Evolutionary conservation across 2,113 vertebrate species (phyloP).

Genomic region (Paralichthys olivaceus): DNA sequence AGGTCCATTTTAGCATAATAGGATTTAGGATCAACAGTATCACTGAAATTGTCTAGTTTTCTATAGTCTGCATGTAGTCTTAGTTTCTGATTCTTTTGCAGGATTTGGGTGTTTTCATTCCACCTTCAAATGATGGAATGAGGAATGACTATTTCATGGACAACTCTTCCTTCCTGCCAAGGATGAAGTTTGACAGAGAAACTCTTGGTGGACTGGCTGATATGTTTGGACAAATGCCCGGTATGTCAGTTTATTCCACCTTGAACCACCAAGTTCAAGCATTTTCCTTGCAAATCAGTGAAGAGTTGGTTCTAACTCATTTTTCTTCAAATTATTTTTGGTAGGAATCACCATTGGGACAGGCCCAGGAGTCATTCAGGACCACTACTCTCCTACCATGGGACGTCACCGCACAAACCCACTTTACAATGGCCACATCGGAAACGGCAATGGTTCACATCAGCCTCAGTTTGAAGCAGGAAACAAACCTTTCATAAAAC

Average conservation of each 20-base stretch:
- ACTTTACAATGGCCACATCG: constrained; percentile 93
- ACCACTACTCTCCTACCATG: constrained; percentile 98
- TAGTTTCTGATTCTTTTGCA: constrained; percentile 56
- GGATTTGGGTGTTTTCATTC: constrained; percentile 99
- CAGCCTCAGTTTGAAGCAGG: constrained; percentile 93
- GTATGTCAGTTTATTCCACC: constrained; percentile 70
- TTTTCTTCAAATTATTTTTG: constrained; percentile 5
- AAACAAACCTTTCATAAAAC: constrained; percentile 92
- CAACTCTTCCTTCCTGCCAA: constrained; percentile 91
- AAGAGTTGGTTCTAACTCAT: fast-evolving
- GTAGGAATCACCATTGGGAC: constrained; percentile 96
- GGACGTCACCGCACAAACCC: constrained; percentile 96
- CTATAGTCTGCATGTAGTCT: not conserved
- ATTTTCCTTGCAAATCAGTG: no score
- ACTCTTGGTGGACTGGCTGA: constrained; percentile 96
- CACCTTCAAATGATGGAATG: constrained; percentile 90
- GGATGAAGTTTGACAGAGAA: constrained; percentile 97
- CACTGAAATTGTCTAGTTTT: not conserved
- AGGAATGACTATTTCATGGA: constrained; percentile 98
- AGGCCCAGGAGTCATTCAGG: constrained; percentile 99
- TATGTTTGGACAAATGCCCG: constrained; percentile 99
- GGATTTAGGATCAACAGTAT: not conserved
- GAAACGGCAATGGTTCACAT: constrained; percentile 89
- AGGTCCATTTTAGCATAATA: not conserved
- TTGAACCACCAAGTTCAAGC: not conserved